Evolutionary conservation across 2,797 vertebrate genomes (phyloP).

Genomic region (Parambassis ranga): DNA sequence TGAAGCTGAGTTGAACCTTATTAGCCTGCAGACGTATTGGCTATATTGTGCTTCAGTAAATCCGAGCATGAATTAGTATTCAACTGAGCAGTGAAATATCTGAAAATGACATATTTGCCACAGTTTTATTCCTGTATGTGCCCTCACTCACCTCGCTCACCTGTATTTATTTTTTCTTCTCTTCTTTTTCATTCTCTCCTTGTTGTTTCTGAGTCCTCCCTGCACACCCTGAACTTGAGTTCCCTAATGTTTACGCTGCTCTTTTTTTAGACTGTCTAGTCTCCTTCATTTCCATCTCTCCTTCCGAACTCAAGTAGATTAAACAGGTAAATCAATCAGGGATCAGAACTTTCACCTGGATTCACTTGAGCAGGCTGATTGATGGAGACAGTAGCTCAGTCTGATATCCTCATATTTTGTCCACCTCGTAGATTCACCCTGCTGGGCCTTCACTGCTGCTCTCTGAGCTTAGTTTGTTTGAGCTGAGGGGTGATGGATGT

Average conservation of each 20-base stretch:
- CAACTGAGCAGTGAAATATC: slow-evolving; percentile 3
- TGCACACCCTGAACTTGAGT: neutral
- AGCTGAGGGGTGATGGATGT: slow-evolving; percentile 64
- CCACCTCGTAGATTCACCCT: slow-evolving; percentile 46
- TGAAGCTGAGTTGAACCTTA: neutral
- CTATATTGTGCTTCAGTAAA: neutral
- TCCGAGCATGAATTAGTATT: slow-evolving; percentile 5
- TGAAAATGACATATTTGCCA: neutral
- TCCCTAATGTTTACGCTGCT: slow-evolving; percentile 18
- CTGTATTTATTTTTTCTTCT: neutral
- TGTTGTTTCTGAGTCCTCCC: neutral
- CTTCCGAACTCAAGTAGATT: slow-evolving; percentile 40
- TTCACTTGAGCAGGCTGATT: slow-evolving; percentile 61
- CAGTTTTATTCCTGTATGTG: neutral
- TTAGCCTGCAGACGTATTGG: neutral
- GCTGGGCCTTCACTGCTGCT: slow-evolving; percentile 29
- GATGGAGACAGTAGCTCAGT: slow-evolving; percentile 57
- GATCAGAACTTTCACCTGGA: slow-evolving; percentile 55
- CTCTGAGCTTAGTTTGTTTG: slow-evolving; percentile 43
- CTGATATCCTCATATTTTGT: slow-evolving; percentile 66
- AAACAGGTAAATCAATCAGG: slow-evolving; percentile 59
- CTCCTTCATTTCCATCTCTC: slow-evolving; percentile 36
- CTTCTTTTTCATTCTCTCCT: neutral
- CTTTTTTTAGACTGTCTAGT: neutral
- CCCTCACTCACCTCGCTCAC: neutral